Evolutionary conservation across 2,888 invertebrate species (phyloP).

Genomic region (Formica aserva): DNA sequence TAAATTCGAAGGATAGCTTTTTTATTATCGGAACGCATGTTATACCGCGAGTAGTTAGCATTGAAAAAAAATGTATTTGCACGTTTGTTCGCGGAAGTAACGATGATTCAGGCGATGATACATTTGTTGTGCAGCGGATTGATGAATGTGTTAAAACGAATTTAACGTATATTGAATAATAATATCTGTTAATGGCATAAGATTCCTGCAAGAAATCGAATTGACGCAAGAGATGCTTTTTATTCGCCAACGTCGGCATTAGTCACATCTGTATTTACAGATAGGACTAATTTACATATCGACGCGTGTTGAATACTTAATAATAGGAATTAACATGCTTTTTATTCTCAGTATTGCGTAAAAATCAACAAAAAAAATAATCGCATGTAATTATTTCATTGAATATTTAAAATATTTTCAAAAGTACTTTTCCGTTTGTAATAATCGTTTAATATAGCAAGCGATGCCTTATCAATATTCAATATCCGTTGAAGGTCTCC

Average conservation of each 20-base stretch:
- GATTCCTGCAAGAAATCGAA: neutral
- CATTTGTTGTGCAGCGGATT: neutral
- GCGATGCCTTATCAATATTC: neutral
- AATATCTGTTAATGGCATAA: neutral
- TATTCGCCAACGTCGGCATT: neutral
- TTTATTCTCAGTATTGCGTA: neutral
- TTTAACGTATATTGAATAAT: constrained; percentile 12
- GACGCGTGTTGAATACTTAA: neutral
- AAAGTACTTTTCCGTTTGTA: neutral
- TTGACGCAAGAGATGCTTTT: neutral
- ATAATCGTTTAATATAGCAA: neutral
- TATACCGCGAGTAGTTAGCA: neutral
- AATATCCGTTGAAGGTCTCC: neutral
- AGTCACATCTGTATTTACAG: constrained; percentile 14
- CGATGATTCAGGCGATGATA: neutral
- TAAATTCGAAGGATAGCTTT: neutral
- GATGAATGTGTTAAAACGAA: neutral
- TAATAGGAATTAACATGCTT: neutral
- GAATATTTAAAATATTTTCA: neutral
- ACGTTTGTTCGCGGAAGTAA: neutral
- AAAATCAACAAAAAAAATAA: neutral
- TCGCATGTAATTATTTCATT: neutral
- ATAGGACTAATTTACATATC: neutral
- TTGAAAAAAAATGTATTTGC: constrained; percentile 18
- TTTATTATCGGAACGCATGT: neutral